Conservation (phyloP, 2,113 vertebrate species). For the Sinocyclocheilus anophthalmus region DNA sequence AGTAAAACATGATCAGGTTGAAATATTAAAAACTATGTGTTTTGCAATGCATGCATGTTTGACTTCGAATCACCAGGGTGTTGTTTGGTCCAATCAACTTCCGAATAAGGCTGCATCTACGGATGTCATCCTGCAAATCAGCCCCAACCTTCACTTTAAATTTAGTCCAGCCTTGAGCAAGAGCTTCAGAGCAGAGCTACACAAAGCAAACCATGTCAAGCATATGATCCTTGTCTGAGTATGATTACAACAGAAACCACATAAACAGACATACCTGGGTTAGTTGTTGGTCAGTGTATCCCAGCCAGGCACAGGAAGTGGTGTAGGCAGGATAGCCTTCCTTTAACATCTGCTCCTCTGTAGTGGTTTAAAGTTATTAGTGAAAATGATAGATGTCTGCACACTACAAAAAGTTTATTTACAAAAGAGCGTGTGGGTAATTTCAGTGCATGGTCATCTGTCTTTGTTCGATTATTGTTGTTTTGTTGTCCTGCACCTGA, state of each 20-base stretch:
- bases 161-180: conserved; percentile 64
- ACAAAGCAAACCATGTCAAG: not conserved
- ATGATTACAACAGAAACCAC: no score
- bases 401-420: not conserved
- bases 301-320: conserved; percentile 79
- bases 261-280: conserved; percentile 69
- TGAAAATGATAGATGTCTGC: not conserved
- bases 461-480: not conserved
- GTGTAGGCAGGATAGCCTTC: conserved; percentile 80
- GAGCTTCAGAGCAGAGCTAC: conserved; percentile 71
- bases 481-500: not conserved
- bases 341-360: conserved; percentile 77
- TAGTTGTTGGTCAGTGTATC: conserved; percentile 77
- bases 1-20: not conserved
- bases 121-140: conserved; percentile 78
- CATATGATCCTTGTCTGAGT: not conserved
- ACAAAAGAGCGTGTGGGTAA: no score
- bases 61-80: not conserved
- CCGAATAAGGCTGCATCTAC: conserved; percentile 70
- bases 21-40: not conserved
- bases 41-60: not conserved
- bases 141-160: conserved; percentile 85
- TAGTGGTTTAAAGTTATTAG: not conserved
- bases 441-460: not conserved
- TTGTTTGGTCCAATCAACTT: conserved; percentile 71